Conservation (phyloP, 2,113 vertebrate genomes). For the Capricornis sumatraensis region DNA sequence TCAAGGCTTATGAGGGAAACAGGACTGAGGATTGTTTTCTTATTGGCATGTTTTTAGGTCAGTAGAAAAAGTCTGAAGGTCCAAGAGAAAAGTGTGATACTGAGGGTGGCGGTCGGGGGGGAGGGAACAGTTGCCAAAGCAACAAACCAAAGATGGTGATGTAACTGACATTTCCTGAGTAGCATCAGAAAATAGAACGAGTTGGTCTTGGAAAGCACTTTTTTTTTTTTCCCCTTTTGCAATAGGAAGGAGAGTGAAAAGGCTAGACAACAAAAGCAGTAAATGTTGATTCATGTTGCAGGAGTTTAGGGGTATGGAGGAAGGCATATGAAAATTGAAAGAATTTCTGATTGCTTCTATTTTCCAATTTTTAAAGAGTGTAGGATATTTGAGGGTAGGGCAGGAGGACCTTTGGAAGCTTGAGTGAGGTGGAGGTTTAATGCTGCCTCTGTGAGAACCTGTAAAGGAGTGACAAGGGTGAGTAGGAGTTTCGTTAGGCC, state of each 20-base stretch:
- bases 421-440: neutral
- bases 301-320: neutral
- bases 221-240: neutral
- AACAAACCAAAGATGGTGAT: neutral
- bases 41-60: neutral
- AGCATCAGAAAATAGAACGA: neutral
- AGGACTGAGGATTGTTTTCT: neutral
- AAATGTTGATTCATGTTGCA: neutral
- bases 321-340: neutral
- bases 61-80: neutral
- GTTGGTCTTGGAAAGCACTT: neutral
- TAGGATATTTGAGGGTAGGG: neutral
- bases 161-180: neutral
- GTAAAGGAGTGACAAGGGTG: neutral
- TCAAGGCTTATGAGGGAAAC: neutral
- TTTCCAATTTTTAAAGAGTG: neutral
- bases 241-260: neutral
- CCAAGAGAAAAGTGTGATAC: neutral
- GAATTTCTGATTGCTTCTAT: neutral
- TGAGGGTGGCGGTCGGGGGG: rapidly evolving
- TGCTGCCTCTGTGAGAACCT: neutral
- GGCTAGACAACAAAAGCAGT: neutral
- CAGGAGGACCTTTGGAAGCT: neutral
- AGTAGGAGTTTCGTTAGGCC: neutral
- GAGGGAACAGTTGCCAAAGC: neutral